Evolutionary conservation across 2,797 vertebrate species (phyloP).

Genomic region (Urophycis tenuis): DNA sequence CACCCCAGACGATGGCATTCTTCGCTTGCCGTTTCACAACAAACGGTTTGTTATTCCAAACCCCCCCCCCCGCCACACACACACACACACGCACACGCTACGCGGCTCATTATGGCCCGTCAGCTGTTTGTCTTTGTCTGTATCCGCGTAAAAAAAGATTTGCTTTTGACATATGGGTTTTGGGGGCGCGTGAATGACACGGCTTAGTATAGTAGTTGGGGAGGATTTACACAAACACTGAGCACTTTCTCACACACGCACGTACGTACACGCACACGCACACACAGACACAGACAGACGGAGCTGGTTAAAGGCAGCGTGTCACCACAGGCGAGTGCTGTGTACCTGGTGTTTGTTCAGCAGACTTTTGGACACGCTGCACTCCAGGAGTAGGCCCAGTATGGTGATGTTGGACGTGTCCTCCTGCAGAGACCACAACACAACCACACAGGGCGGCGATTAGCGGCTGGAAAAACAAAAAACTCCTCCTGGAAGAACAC

Average conservation of each 20-base stretch:
- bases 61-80: not conserved
- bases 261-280: not conserved
- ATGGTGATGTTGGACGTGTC: conserved; percentile 85
- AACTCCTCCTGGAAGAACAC: not conserved
- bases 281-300: not conserved
- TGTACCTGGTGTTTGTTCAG: conserved; percentile 68
- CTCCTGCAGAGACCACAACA: conserved; percentile 68
- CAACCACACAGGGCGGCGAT: not conserved
- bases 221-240: not conserved
- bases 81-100: not conserved
- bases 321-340: not conserved
- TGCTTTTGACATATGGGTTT: not conserved
- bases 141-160: not conserved
- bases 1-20: not conserved
- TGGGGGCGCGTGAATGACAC: not conserved
- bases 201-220: not conserved
- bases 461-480: not conserved
- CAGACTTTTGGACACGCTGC: conserved; percentile 79
- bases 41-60: not conserved
- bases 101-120: not conserved
- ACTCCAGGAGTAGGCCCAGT: conserved; percentile 84
- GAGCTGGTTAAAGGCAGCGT: not conserved
- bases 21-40: not conserved
- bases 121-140: not conserved
- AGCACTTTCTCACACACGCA: not conserved